Percentiles rank a stretch among this genome's conserved stretches.
Conservation (phyloP, 2,797 vertebrate species). For the Gambelia wislizenii region DNA sequence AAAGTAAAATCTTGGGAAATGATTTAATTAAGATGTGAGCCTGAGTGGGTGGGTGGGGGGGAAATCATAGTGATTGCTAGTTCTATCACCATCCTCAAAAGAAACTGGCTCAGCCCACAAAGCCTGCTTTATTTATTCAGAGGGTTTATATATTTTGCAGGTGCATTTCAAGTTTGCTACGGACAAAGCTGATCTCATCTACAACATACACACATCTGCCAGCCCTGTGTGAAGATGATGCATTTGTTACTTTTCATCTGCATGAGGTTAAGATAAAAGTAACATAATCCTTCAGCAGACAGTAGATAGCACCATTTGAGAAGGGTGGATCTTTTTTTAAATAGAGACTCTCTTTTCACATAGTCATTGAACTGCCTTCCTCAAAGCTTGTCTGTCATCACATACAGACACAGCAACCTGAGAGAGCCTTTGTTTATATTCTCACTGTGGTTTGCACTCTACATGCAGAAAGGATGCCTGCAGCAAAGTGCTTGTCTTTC, state of each 20-base stretch:
- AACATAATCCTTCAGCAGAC: conserved; percentile 30
- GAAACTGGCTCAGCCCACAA: not conserved
- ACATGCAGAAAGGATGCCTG: not conserved
- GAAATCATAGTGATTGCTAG: not conserved
- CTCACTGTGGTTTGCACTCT: conserved; percentile 21
- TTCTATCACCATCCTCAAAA: not conserved
- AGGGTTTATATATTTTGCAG: conserved; percentile 14
- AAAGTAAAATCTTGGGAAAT: not conserved
- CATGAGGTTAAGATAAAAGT: conserved; percentile 51
- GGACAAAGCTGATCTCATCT: conserved; percentile 26
- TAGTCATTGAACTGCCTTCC: conserved; percentile 28
- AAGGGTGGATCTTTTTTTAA: conserved; percentile 13
- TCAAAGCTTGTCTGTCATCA: conserved; percentile 41
- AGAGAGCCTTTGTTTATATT: conserved; percentile 27
- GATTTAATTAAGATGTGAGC: not conserved
- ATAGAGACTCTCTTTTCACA: conserved; percentile 12
- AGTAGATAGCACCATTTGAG: conserved; percentile 43
- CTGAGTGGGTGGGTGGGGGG: not conserved
- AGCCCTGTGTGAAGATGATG: conserved; percentile 23
- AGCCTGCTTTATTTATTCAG: not conserved
- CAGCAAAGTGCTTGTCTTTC: conserved; percentile 37
- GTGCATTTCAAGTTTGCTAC: not conserved
- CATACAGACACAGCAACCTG: conserved; percentile 5
- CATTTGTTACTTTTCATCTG: conserved; percentile 50
- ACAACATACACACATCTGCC: not conserved